Percentiles rank a stretch among this genome's conserved stretches.
phyloP scores from a whole-genome alignment of 2,797 vertebrate genomes.

The Rhinogobio ventralis region DNA sequence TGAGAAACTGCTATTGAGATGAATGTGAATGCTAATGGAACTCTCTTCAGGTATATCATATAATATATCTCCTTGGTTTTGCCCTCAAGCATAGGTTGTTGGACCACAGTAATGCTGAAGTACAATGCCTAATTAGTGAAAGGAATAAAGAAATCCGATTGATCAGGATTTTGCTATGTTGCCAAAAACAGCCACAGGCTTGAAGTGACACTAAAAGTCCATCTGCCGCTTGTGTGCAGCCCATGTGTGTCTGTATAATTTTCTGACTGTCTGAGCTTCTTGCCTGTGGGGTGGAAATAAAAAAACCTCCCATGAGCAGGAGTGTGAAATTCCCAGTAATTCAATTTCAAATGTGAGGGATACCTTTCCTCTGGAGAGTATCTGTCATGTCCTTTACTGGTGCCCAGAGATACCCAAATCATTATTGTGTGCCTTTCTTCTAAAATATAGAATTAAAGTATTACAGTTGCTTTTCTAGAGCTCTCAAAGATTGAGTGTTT shows the following conservation, averaged over 20 bases:
- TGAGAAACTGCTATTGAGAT: conserved; percentile 1
- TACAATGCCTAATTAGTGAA: conserved; percentile 44
- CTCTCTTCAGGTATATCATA: conserved; percentile 19
- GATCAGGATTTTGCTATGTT: conserved; percentile 24
- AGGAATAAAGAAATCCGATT: conserved; percentile 33
- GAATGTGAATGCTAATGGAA: background rate
- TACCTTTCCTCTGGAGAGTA: conserved; percentile 61
- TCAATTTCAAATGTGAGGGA: conserved; percentile 73
- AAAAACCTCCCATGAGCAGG: conserved; percentile 64
- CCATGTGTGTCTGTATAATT: conserved; percentile 60
- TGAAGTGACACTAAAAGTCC: conserved; percentile 50
- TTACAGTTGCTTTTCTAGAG: conserved; percentile 5
- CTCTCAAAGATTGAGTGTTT: background rate
- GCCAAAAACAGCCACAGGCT: conserved; percentile 39
- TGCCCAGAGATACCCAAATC: conserved; percentile 59
- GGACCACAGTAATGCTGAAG: conserved; percentile 9
- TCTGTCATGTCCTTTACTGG: conserved; percentile 19
- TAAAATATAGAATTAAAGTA: conserved; percentile 3
- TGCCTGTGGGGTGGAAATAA: conserved; percentile 59
- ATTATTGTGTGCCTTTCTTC: conserved; percentile 60
- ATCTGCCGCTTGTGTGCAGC: conserved; percentile 37
- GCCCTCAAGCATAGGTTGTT: conserved; percentile 15
- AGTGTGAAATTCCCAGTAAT: conserved; percentile 73
- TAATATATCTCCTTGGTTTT: conserved; percentile 13
- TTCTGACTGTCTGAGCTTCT: conserved; percentile 60